Percentiles rank a stretch among this genome's conserved stretches.
Conservation (phyloP, 2,888 invertebrate genomes). For the Prostheceraeus crozeri region DNA sequence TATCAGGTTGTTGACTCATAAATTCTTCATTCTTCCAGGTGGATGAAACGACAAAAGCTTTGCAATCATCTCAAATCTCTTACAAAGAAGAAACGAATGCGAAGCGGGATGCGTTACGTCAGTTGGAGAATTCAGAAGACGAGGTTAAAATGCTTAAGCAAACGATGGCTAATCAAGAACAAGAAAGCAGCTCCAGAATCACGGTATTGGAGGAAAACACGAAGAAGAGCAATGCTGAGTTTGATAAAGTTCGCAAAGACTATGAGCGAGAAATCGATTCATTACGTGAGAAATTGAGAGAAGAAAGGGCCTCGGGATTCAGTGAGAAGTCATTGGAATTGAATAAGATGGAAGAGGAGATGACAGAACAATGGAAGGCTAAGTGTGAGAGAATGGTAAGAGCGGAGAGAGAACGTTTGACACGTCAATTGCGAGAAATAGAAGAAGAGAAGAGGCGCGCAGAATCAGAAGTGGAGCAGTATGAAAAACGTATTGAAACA, state of each 20-base stretch:
- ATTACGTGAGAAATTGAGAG: slow-evolving; percentile 1
- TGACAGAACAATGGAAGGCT: slow-evolving; percentile 10
- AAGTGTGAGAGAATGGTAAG: slow-evolving; percentile 1
- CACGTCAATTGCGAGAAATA: not conserved
- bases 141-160: not conserved
- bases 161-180: not conserved
- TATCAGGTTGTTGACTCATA: too few relatives aligned
- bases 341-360: slow-evolving; percentile 22
- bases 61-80: slow-evolving; percentile 9
- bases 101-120: not conserved
- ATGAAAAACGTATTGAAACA: not conserved
- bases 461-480: not conserved
- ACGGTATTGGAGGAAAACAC: not conserved
- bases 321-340: not conserved
- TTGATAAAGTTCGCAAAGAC: not conserved
- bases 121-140: not conserved
- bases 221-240: not conserved
- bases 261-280: not conserved
- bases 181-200: not conserved
- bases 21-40: too few relatives aligned
- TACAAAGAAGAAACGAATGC: slow-evolving; percentile 1
- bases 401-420: slow-evolving; percentile 16
- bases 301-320: slow-evolving; percentile 16
- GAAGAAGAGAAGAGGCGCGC: not conserved
- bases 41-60: slow-evolving; percentile 9